Evolutionary conservation across 2,888 invertebrate genomes (phyloP), one percentile per base, ranked within the genome.

Genomic region (Rhaphigaster nebulosa): DNA sequence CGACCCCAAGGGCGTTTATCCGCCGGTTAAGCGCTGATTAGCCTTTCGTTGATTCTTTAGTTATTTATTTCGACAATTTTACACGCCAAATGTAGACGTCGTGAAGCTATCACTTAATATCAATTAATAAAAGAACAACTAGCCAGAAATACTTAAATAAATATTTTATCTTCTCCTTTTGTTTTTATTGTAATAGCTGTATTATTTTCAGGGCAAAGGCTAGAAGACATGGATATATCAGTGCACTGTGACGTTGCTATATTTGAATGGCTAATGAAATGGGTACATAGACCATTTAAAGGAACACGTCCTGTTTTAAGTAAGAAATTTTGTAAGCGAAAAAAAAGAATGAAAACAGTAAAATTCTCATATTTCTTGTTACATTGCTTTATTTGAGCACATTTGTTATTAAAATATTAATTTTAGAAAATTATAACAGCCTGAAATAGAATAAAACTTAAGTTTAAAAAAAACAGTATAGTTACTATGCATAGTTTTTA

Each of bases 181-280:
- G 45, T 87, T 50, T 10, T 3, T 52, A 10, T 34, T 41, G 1
- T 52, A 34, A 70, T 34, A 20, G 1, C 5, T 70, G n/a, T 52
- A 87, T 60, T 87, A 88, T 41, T 93, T 91, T 92, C 92, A 94
- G 94, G 96, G 0, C 97, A 97, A 93, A 95, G 96, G 91, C 94
- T 98, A 15, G 97, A 97, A 93, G 98, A 98, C 93, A 98, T 98
- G 96, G 98, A 99, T 93, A 99, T 99, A 92, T 98, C 98, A 0
- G 99, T 99, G 0, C 99, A 99, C 93, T 99, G 99, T 93, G 99
- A 99, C 94, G 97, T 99, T 91, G 95, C 97, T 93, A 98, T 99
- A 92, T 99, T 99, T 94, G 98, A 98, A 93, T 99, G 98, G 98
- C 94, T 99, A 90, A 98, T 99, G 97, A 96, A 96, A 92, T 99